Evolutionary conservation across 2,797 vertebrate species (phyloP).

Genomic region (Otolemur crassicaudatus): DNA sequence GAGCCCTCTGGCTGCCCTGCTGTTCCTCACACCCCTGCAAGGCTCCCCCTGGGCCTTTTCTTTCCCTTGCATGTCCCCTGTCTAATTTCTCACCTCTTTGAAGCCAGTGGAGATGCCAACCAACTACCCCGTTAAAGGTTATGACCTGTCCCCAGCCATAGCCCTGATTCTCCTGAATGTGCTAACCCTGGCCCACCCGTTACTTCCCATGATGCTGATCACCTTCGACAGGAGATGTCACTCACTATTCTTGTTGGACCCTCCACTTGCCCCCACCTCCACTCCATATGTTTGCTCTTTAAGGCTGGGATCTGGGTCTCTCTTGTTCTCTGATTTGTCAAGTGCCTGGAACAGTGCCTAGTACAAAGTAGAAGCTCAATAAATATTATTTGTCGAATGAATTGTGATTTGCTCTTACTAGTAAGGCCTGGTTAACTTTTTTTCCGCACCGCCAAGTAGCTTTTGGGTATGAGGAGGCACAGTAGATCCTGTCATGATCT

Average conservation of each 20-base stretch:
- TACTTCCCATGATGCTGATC: neutral
- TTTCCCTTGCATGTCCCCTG: neutral
- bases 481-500: neutral
- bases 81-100: neutral
- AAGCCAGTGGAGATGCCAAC: neutral
- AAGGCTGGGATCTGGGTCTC: neutral
- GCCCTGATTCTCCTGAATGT: neutral
- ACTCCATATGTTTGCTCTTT: accelerated
- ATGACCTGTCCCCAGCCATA: neutral
- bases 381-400: neutral
- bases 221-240: neutral
- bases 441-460: neutral
- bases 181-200: neutral
- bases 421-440: neutral
- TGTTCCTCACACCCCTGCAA: neutral
- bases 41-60: neutral
- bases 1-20: neutral
- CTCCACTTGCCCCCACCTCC: neutral
- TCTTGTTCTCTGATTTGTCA: neutral
- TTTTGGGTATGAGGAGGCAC: neutral
- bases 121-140: neutral
- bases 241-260: neutral
- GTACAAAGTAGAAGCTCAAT: neutral
- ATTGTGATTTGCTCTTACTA: neutral
- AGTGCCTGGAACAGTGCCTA: neutral